Base-by-base conservation (phyloP, 2,888 invertebrate genomes). In the Adineta ricciae region DNA sequence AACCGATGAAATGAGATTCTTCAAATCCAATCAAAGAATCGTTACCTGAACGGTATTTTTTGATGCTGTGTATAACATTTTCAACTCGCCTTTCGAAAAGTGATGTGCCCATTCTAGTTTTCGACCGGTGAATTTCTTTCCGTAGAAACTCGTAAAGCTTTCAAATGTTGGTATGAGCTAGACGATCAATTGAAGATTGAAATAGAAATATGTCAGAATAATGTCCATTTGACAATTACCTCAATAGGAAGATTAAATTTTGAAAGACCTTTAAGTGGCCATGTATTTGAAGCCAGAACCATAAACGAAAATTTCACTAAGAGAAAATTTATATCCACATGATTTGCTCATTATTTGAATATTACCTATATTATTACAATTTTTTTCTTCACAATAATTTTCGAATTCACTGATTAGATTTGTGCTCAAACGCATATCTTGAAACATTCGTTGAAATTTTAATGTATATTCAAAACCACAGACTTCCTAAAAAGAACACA, bases 391-490 rank as follows among this genome's bases (percentile, higher is more conserved):
- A 82, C 83, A 87, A 87, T 87, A 73, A 72, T 16, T 64, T 54
- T 56, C 72, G 92, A 97, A 98, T 89, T 95, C 94, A 89, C 97
- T 96, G 90, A 97, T 98, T 87, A 98, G 92, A 90, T 97, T 97
- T 92, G 98, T 98, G 32, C 97, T 97, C 41, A 98, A 94, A 84
- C 97, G 97, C 89, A 98, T 96, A 91, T 99, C 99, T 93, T 96
- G 93, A 93, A 99, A 98, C 99, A 99, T 99, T 88, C 98, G 93
- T 90, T 99, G 98, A 87, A 99, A 92, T 91, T 99, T 99, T 87
- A 96, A 96, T 38, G 99, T 99, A 90, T 99, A 99, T 90, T 99
- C 99, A 91, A 97, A 99, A 24, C 99, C 99, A 92, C 99, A 99
- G 82, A 97, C 97, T 91, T 1, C 41, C 78, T 78, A 32, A 36